Evolutionary conservation across 2,888 invertebrate genomes (phyloP), one percentile per base, ranked within the genome.

Genomic region (Drosophila mettleri): DNA sequence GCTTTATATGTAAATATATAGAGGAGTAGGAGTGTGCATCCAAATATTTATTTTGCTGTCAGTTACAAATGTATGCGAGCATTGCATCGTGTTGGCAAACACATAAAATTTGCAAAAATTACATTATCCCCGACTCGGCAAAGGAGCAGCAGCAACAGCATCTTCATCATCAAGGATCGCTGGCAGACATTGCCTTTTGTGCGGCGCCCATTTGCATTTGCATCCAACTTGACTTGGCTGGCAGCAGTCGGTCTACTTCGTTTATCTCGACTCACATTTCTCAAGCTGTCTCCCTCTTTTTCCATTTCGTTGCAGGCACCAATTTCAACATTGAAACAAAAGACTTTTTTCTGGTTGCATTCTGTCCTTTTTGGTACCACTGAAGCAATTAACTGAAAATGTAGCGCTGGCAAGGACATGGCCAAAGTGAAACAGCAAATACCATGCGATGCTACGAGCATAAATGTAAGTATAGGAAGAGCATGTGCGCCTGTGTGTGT

Each of bases 351-450:
- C 16, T 36, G 36, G n/a, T 53, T 31, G 24, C 22, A 34, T 54
- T 69, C 45, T 39, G 49, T 55, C 63, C 52, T 67, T 74, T 71
- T 60, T 77, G 74, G 67, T 64, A 70, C 62, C 67, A 76, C 80
- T 70, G 75, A 76, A 80, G 80, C 85, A 85, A 85, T 85, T 87
- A 85, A 87, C 86, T 78, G 80, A 87, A 87, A 87, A 85, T 85
- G 85, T 85, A 85, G 85, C 78, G 63, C 62, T 80, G 76, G 67
- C 53, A 80, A 80, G 85, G 82, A 87, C 85, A 85, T 87, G 85
- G 87, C 82, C 80, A 83, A 78, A 80, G 75, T 76, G 81, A 80
- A 87, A 82, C 78, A 78, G 78, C 87, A 87, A 80, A 78, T 80
- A 82, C 85, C 70, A 74, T 69, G 78, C 70, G 75, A 81, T 77